Evolutionary conservation across 2,113 vertebrate species (phyloP).

Genomic region (Aspiorhynchus laticeps): DNA sequence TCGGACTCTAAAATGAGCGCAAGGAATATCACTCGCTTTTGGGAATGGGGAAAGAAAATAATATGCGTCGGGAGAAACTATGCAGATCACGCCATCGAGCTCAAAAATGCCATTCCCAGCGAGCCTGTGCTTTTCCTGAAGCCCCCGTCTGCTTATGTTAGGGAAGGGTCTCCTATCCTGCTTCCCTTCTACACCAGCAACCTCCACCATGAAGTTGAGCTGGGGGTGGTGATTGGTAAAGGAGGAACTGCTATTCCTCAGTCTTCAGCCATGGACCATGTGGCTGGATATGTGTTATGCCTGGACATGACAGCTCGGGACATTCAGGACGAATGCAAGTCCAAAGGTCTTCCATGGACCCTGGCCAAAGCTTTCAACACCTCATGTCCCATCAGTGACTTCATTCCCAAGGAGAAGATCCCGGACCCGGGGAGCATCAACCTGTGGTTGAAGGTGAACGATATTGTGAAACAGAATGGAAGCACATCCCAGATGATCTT

Average conservation of each 20-base stretch:
- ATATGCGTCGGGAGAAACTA: conserved; percentile 98
- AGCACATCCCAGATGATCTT: conserved; percentile 92
- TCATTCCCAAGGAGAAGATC: conserved; percentile 88
- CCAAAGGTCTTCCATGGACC: conserved; percentile 95
- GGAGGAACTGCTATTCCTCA: conserved; percentile 77
- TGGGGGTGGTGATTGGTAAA: conserved; percentile 89
- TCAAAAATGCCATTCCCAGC: conserved; percentile 76
- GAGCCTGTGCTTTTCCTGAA: conserved; percentile 94
- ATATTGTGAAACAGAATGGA: conserved; percentile 83
- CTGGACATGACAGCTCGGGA: conserved; percentile 97
- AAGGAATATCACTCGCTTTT: conserved; percentile 80
- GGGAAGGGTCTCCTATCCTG: conserved; percentile 82
- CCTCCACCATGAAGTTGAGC: conserved; percentile 94
- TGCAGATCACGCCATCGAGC: conserved; percentile 87
- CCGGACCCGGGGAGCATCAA: conserved; percentile 84
- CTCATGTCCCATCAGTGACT: conserved; percentile 92
- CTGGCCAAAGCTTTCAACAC: conserved; percentile 90
- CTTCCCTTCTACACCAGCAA: conserved; percentile 79
- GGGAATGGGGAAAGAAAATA: conserved; percentile 96
- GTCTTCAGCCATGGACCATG: conserved; percentile 84
- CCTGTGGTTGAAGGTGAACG: conserved; percentile 94
- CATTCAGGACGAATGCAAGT: conserved; percentile 87
- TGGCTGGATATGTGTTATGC: conserved; percentile 92
- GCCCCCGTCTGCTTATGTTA: conserved; percentile 86
- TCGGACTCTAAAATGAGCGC: conserved; percentile 73